Base-by-base conservation (phyloP, 1,140 invertebrate genomes). In the Colletes gigas region DNA sequence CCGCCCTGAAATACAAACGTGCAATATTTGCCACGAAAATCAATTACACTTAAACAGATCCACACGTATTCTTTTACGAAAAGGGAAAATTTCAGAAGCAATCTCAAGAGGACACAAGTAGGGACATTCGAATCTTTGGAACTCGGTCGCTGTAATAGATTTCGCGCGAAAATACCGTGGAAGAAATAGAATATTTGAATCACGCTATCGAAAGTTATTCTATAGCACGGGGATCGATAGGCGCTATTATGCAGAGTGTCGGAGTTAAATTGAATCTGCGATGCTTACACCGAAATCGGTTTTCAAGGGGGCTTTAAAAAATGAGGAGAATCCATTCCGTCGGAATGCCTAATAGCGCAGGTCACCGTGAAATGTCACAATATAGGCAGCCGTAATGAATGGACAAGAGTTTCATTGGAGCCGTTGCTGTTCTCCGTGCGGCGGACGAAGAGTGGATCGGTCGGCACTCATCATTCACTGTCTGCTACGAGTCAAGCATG, bases 391-490 rank as follows among this genome's bases (percentile, higher is more conserved):
- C 55, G 57, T 78, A 81, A 83, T 78, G 77, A 86, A 86, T 69
- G 81, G 73, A 72, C 84, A 83, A 81, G 85, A 71, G 77, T 86
- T 86, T 86, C 77, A 83, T 87, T 81, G 75, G 81, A 78, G 68
- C 81, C 70, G 75, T 75, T 78, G 47, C 66, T 60, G 72, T 77
- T 86, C 50, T 21, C 59, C 59, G 75, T 59, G 62, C 62, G 73
- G 74, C 66, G 73, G 86, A 81, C 84, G 81, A 81, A 74, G 81
- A 85, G 55, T 72, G 80, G 81, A 84, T 86, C 67, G 63, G 81
- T 87, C 82, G 81, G 66, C 82, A 68, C 77, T 81, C 84, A 86
- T 87, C 85, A 83, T 71, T 87, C 85, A 87, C 77, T 83, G 85
- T 86, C 84, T 71, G 80, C 82, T 83, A 63, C 78, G 84, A 86